These are phyloP conservation scores for Serranus cabrilla DNA, from an alignment of 2,797 vertebrate species.

Conservation along the genomic window DNA sequence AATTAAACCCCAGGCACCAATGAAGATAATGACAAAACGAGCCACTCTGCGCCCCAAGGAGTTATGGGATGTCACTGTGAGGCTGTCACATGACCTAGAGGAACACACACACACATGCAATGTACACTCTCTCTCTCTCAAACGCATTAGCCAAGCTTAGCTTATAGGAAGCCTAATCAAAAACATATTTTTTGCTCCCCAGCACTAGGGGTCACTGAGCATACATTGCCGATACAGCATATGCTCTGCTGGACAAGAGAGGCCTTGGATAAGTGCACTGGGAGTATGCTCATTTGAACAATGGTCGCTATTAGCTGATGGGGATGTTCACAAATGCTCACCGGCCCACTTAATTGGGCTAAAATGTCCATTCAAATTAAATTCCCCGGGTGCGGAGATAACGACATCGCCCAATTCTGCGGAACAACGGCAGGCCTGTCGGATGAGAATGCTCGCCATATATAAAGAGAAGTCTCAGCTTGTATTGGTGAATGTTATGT, in stretches of 20 bases:
- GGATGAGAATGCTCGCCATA: constrained; percentile 51
- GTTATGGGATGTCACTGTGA: constrained; percentile 68
- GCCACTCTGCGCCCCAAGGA: constrained; percentile 66
- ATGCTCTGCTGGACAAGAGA: constrained; percentile 66
- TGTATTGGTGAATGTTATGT: constrained; percentile 35
- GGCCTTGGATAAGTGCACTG: constrained; percentile 68
- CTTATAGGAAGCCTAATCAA: constrained; percentile 56
- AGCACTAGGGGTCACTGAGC: constrained; percentile 70
- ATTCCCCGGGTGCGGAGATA: constrained; percentile 78
- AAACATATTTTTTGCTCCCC: constrained; percentile 64
- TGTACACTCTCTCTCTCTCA: neutral
- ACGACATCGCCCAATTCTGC: constrained; percentile 61
- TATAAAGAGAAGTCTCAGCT: constrained; percentile 37
- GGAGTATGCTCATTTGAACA: constrained; percentile 80
- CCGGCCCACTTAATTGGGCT: constrained; percentile 83
- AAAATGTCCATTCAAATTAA: constrained; percentile 86
- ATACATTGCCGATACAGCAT: constrained; percentile 65
- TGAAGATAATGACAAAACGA: constrained; percentile 76
- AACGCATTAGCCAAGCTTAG: constrained; percentile 29
- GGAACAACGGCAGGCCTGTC: constrained; percentile 51
- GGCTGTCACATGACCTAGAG: constrained; percentile 61
- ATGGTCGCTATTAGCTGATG: constrained; percentile 83
- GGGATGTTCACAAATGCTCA: constrained; percentile 82
- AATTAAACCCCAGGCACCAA: constrained; percentile 77
- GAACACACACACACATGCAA: constrained; percentile 9